Percentiles rank a stretch among this genome's conserved stretches.
Evolutionary conservation across 2,113 vertebrate species (phyloP).

Genomic region (Petroica traversi): DNA sequence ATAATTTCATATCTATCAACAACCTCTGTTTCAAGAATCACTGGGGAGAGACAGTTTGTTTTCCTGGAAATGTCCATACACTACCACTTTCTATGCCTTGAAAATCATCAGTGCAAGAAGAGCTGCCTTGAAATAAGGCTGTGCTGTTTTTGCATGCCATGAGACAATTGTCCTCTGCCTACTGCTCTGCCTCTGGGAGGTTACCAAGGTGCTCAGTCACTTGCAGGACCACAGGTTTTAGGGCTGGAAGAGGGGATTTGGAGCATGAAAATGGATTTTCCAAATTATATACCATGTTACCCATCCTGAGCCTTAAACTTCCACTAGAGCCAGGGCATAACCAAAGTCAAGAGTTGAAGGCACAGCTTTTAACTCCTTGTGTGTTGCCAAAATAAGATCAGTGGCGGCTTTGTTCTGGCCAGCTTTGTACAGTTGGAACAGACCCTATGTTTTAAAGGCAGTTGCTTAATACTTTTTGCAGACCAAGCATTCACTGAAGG

Average conservation of each 20-base stretch:
- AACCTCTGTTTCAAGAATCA: not conserved
- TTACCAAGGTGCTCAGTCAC: not conserved
- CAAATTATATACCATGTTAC: rapidly evolving
- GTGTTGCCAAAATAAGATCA: not conserved
- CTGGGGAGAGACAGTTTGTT: not conserved
- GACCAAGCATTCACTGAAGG: not conserved
- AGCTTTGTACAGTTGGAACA: not conserved
- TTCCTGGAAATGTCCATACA: not conserved
- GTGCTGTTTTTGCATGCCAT: not conserved
- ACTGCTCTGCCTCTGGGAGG: not conserved
- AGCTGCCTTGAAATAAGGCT: not conserved
- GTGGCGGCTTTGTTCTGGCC: not conserved
- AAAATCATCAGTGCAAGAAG: not conserved
- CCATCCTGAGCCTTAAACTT: not conserved
- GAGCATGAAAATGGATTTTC: not conserved
- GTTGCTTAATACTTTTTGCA: not conserved
- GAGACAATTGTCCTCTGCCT: not conserved
- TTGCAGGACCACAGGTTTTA: not conserved
- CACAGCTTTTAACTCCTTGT: not conserved
- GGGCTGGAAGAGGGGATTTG: not conserved
- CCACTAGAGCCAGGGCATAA: not conserved
- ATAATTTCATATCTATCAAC: not conserved
- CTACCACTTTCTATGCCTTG: not conserved
- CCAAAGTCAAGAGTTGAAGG: not conserved
- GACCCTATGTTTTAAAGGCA: not conserved